Percentiles rank a stretch among this genome's conserved stretches.
phyloP scores from a whole-genome alignment of 2,113 vertebrate species.

The Colaptes auratus region DNA sequence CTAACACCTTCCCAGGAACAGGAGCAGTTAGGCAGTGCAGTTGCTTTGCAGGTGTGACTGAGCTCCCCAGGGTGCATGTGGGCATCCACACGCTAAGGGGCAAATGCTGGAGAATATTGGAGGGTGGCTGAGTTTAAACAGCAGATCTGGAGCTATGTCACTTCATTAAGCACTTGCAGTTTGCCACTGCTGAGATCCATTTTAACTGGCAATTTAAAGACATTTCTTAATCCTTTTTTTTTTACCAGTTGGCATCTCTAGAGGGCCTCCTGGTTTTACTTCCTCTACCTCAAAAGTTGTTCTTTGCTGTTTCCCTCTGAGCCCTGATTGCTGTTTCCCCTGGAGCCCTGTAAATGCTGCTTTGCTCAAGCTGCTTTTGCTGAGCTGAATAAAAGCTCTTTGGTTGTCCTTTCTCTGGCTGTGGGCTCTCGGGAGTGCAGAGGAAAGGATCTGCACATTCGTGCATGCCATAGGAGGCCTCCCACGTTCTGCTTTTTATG shows the following conservation, averaged over 20 bases:
- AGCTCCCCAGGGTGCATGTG: accelerated
- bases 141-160: not conserved
- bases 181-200: not conserved
- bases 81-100: not conserved
- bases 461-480: not conserved
- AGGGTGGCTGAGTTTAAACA: not conserved
- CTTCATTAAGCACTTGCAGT: not conserved
- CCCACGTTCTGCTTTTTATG: not conserved
- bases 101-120: not conserved
- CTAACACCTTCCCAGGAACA: not conserved
- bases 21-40: not conserved
- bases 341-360: not conserved
- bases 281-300: not conserved
- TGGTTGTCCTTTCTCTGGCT: not conserved
- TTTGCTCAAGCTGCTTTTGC: not conserved
- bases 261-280: not conserved
- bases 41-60: not conserved
- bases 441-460: not conserved
- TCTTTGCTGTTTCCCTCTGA: not conserved
- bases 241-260: not conserved
- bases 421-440: not conserved
- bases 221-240: not conserved
- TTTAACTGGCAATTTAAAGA: not conserved
- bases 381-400: not conserved
- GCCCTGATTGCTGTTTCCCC: not conserved